Percentiles rank a stretch among this genome's conserved stretches.
Conservation (phyloP, 2,888 invertebrate species). For the Oscheius myriophilus region DNA sequence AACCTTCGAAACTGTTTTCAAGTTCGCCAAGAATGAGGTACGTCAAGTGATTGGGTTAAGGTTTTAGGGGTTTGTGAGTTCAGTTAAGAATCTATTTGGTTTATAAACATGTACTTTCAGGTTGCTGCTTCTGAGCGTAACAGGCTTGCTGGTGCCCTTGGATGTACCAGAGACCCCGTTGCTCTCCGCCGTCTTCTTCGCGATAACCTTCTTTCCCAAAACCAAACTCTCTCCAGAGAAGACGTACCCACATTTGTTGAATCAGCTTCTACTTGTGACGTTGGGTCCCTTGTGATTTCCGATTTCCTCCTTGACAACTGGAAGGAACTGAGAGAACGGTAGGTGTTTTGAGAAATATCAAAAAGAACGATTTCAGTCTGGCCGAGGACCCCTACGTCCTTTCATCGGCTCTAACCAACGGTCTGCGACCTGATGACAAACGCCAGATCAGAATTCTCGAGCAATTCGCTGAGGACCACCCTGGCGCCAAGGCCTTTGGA, state of each 20-base stretch:
- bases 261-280: conserved; percentile 18
- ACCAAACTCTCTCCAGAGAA: neutral
- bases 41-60: neutral
- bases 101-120: conserved; percentile 13
- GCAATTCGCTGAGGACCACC: conserved; percentile 21
- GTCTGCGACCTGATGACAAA: conserved; percentile 22
- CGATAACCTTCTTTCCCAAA: conserved; percentile 4
- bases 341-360: neutral
- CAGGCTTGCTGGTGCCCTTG: conserved; percentile 18
- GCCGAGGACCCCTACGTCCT: conserved; percentile 23
- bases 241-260: conserved; percentile 14
- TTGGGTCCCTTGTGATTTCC: conserved; percentile 43
- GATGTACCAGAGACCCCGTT: conserved; percentile 27
- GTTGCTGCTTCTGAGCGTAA: conserved; percentile 10
- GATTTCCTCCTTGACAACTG: conserved; percentile 53
- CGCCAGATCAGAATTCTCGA: conserved; percentile 19
- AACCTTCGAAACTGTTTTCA: conserved; percentile 34
- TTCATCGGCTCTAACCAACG: conserved; percentile 21
- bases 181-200: conserved; percentile 14
- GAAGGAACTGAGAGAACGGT: conserved; percentile 32
- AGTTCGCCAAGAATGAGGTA: conserved; percentile 39
- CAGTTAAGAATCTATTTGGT: no score
- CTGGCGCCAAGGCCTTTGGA: conserved; percentile 24
- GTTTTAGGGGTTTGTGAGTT: no score
- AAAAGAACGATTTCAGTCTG: conserved; percentile 10